Evolutionary conservation across 92 coral and sea anemone genomes (phyloP), one percentile per base, ranked within the genome.

Genomic region (Ricordea florida): DNA sequence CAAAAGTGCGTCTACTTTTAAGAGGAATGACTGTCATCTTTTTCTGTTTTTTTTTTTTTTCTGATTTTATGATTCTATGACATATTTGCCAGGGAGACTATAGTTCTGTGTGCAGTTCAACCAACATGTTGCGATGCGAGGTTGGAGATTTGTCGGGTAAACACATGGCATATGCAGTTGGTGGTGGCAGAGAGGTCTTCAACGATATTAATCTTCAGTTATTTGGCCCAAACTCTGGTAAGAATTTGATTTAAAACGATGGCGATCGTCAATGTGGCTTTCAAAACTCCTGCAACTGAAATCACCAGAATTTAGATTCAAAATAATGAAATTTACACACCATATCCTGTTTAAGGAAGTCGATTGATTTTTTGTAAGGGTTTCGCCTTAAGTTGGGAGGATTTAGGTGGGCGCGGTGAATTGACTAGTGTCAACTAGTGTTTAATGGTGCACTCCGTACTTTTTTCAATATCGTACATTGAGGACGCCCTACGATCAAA

Each of bases 61-160:
- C 6, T 17, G 9, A 2, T 4, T 26, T 16, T 20, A 10, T 35
- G 13, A 47, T 16, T 47, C 3, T 47, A 28, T 56, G 20, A 14
- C 59, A 30, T 16, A 16, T 10, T 15, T 72, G 49, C 18, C 57
- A 93, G 98, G 92, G 94, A 32, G 82, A 84, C 49, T 94, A 94
- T 60, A 31, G 52, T 10, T 29, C 80, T 28, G 78, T 90, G 0
- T 94, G 98, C 62, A 16, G 77, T 31, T 87, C 93, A 2, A 53
- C 36, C 44, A 94, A 91, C 48, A 74, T 88, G 81, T 42, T 91
- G 52, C 89, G 98, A 10, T 94, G 98, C 57, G 98, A 94, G 55
- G 79, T 92, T 15, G 98, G 98, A 6, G 98, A 94, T 57, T 35
- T 80, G 3, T 91, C 98, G 3, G 89, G 85, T 3, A 94, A 94